phyloP scores from a whole-genome alignment of 92 coral and sea anemone genomes.

The Phenganax marumi region DNA sequence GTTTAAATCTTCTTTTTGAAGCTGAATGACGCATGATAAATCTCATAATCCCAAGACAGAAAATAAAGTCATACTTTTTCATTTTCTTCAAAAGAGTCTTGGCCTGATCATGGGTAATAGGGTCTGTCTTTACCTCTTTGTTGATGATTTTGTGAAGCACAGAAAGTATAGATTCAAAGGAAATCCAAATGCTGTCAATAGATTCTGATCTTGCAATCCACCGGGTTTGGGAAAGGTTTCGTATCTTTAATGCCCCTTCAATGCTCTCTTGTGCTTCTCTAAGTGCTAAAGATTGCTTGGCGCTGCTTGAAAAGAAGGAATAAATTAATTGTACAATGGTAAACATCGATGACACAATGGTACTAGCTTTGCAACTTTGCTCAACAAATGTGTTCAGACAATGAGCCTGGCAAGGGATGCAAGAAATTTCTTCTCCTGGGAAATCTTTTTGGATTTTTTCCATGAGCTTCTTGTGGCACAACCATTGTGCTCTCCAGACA shows the following conservation, averaged over 20 bases:
- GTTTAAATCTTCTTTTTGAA: conserved; percentile 33
- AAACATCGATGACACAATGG: conserved; percentile 21
- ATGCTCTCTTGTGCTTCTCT: conserved; percentile 10
- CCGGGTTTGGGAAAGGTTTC: conserved; percentile 33
- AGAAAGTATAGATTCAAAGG: conserved; percentile 21
- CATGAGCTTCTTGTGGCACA: conserved; percentile 24
- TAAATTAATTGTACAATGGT: neutral
- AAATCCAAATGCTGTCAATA: conserved; percentile 37
- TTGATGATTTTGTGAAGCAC: conserved; percentile 20
- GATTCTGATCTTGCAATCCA: conserved; percentile 37
- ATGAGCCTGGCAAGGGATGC: conserved; percentile 37
- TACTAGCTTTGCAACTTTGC: conserved; percentile 39
- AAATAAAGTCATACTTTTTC: conserved; percentile 27
- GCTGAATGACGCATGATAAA: conserved; percentile 38
- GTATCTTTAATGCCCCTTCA: conserved; percentile 36
- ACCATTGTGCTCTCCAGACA: conserved; percentile 35
- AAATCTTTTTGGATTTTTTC: conserved; percentile 20
- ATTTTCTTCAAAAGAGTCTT: conserved; percentile 25
- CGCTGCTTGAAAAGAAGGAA: conserved; percentile 24
- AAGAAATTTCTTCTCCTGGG: conserved; percentile 19
- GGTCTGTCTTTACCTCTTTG: conserved; percentile 27
- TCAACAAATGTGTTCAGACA: conserved; percentile 34
- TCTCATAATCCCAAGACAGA: conserved; percentile 27
- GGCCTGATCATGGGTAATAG: conserved; percentile 31
- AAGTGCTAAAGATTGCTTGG: conserved; percentile 38